These are phyloP conservation scores for Hirundo rustica DNA, from an alignment of 2,797 vertebrate genomes.

Conservation along the genomic window DNA sequence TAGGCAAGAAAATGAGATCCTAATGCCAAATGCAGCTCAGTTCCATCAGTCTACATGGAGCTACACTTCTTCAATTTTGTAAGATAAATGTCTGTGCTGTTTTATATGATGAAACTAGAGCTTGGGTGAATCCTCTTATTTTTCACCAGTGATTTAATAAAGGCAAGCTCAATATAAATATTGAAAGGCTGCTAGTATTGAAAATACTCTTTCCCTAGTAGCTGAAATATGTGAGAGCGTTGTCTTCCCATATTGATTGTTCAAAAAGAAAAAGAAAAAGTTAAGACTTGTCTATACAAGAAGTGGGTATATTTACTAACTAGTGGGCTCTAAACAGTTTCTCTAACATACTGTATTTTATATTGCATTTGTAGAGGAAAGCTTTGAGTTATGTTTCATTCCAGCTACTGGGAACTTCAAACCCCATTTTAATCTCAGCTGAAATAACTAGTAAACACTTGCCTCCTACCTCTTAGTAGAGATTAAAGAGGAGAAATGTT, in stretches of 20 bases:
- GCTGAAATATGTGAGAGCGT: slow-evolving; percentile 67
- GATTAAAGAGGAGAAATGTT: not conserved
- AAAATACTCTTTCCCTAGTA: slow-evolving; percentile 52
- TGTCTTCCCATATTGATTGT: slow-evolving; percentile 69
- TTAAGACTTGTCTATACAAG: slow-evolving; percentile 68
- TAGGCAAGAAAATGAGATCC: slow-evolving; percentile 74
- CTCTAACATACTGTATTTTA: slow-evolving; percentile 3
- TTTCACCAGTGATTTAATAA: slow-evolving; percentile 81
- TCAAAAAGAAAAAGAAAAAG: not conserved
- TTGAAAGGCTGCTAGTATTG: slow-evolving; percentile 67
- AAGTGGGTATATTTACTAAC: slow-evolving; percentile 65
- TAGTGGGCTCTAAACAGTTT: slow-evolving; percentile 43
- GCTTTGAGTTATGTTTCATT: slow-evolving; percentile 5
- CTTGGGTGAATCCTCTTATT: slow-evolving; percentile 76
- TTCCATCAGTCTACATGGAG: slow-evolving; percentile 71
- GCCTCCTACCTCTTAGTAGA: not conserved
- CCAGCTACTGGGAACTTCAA: not conserved
- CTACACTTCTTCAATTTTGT: slow-evolving; percentile 73
- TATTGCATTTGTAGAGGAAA: not conserved
- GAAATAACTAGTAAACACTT: slow-evolving; percentile 6
- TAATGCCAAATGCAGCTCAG: slow-evolving; percentile 69
- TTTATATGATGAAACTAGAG: slow-evolving; percentile 77
- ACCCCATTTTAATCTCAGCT: not conserved
- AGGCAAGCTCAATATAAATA: slow-evolving; percentile 79
- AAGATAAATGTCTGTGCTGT: slow-evolving; percentile 76